A percentile compares a stretch with the other conserved stretches of the same genome.
Conservation (phyloP, 2,113 vertebrate genomes). For the Phaethornis superciliosus region DNA sequence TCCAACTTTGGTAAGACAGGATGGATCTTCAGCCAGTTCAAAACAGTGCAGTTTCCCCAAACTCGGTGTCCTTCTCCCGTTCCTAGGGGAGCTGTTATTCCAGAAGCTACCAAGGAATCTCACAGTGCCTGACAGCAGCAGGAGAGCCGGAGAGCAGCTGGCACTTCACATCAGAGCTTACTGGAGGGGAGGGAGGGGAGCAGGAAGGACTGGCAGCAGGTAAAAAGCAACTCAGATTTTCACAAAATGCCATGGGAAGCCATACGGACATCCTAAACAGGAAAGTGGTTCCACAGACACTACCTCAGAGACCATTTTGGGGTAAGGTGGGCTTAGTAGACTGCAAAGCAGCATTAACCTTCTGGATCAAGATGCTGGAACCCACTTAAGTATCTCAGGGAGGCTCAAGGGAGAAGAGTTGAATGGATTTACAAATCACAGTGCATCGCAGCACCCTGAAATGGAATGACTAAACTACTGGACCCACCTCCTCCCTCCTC, state of each 20-base stretch:
- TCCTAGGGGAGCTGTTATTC: background rate
- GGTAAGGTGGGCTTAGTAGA: background rate
- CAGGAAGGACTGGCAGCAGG: background rate
- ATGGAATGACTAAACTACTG: background rate
- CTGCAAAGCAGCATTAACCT: background rate
- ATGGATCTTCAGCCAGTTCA: background rate
- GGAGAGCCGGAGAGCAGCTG: background rate
- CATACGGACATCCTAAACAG: background rate
- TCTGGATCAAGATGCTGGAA: background rate
- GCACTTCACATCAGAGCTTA: background rate
- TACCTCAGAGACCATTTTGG: background rate
- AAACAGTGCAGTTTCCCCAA: background rate
- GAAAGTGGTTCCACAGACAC: rapidly evolving
- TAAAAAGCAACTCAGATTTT: background rate
- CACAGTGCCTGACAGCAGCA: slow-evolving; percentile 42
- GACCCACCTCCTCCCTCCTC: background rate
- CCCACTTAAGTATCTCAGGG: background rate
- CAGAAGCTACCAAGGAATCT: slow-evolving; percentile 26
- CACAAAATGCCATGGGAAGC: background rate
- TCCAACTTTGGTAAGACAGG: background rate
- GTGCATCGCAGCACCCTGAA: background rate
- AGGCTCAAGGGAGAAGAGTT: background rate
- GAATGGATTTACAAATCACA: background rate
- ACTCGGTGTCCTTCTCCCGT: background rate
- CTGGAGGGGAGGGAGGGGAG: background rate